Evolutionary conservation across 2,888 invertebrate species (phyloP).

Genomic region (Lithosia quadra): DNA sequence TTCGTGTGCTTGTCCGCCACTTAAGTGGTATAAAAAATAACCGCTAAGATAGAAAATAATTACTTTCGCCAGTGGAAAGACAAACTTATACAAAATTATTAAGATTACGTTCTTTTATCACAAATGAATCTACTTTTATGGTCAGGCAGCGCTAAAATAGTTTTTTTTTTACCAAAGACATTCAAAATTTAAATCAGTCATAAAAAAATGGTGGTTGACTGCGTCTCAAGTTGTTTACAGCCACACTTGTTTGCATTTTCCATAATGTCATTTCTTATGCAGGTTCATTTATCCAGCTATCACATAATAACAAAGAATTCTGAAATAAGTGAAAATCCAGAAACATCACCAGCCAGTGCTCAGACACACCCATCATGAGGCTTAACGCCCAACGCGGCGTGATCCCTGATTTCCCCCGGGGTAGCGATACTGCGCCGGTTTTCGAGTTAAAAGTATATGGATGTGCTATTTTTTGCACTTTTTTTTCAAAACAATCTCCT

Average conservation of each 20-base stretch:
- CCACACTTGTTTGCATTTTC: neutral
- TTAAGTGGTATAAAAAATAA: no score
- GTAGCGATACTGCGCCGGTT: conserved; percentile 45
- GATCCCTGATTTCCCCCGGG: conserved; percentile 75
- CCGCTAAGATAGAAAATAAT: no score
- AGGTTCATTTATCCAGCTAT: conserved; percentile 32
- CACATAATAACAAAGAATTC: conserved; percentile 48
- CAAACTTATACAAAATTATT: no score
- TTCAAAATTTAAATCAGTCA: no score
- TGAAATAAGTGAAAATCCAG: conserved; percentile 48
- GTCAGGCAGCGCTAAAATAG: no score
- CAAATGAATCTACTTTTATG: no score
- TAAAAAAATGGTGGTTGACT: no score
- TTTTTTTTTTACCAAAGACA: no score
- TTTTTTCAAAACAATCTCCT: conserved; percentile 7
- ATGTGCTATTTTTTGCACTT: conserved; percentile 39
- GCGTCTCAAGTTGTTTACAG: neutral
- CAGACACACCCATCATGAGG: conserved; percentile 68
- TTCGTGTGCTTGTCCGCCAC: no score
- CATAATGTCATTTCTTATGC: neutral
- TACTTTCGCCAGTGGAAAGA: no score
- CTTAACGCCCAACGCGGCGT: conserved; percentile 69
- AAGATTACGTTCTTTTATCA: no score
- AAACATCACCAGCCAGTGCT: conserved; percentile 38
- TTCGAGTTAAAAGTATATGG: conserved; percentile 40